Evolutionary conservation across 2,888 invertebrate species (phyloP), one percentile per base, ranked within the genome.

Genomic region (Dorcus parallelipipedus): DNA sequence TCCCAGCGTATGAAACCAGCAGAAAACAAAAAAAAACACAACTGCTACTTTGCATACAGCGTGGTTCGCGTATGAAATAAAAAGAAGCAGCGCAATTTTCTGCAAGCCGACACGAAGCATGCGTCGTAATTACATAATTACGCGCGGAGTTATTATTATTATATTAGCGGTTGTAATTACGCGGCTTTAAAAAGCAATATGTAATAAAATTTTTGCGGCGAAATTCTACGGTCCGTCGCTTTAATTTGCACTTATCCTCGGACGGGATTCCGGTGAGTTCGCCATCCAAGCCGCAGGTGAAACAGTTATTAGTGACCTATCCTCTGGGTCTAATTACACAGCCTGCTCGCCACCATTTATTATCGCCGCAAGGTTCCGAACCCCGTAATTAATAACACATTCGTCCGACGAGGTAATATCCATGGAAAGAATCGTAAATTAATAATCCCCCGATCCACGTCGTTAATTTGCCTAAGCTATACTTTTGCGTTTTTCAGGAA

Each of bases 361-460:
- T 71, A 70, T 64, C 65, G 68, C 70, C 66, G 61, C 62, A 67
- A 67, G 68, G 65, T 59, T 60, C 61, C 59, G 50, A 49, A 63
- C 67, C 64, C 64, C 66, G 67, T 71, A 71, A 72, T 72, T 72
- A 71, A 71, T 71, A 71, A 66, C 66, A 62, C 70, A 72, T 72
- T 71, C 68, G 71, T 71, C 70, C 68, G 67, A 58, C 26, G 52
- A 42, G 54, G 58, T 64, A 59, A 56, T 45, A 45, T 45, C 20
- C 20, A 20, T 45, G n/a, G 14, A 41, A 41, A 41, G n/a, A 14
- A 10, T 41, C 14, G 41, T 41, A 41, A 41, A 41, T 41, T 41
- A 41, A 41, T 41, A 41, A 33, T 33, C 26, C 26, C 26, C 26
- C 26, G 26, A 33, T 33, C 7, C 26, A 33, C 7, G 26, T 33